Evolutionary conservation across 53 echinoderm and acorn worm species (phyloP).

Genomic region (Paracentrotus lividus): DNA sequence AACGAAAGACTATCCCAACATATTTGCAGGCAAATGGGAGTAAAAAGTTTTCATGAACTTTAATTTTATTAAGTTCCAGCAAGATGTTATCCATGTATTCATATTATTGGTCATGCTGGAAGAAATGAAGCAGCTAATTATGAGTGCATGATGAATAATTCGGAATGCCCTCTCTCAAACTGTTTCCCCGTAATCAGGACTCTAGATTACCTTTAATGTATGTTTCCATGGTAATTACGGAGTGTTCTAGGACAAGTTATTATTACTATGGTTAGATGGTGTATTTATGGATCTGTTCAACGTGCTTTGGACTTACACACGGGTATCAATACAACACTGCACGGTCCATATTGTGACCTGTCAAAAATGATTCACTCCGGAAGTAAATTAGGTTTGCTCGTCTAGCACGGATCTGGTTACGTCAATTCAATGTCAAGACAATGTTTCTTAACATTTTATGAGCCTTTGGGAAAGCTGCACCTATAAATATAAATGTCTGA

Average conservation of each 20-base stretch:
- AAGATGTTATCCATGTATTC: too few species aligned
- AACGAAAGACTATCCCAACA: too few species aligned
- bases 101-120: too few species aligned
- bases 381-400: constrained; percentile 37
- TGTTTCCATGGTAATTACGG: neutral
- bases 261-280: neutral
- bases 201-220: neutral
- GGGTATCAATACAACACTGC: neutral
- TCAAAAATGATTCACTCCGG: constrained; percentile 40
- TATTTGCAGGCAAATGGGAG: too few species aligned
- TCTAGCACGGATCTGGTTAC: constrained; percentile 51
- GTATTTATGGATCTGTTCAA: neutral
- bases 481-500: too few species aligned
- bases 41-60: too few species aligned
- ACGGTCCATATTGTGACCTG: constrained; percentile 1
- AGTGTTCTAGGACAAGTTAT: neutral
- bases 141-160: too few species aligned
- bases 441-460: neutral
- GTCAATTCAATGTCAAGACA: constrained; percentile 46
- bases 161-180: too few species aligned
- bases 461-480: neutral
- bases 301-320: neutral
- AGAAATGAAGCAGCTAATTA: too few species aligned
- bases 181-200: too few species aligned
- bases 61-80: too few species aligned